Evolutionary conservation across 2,888 invertebrate genomes (phyloP).

Genomic region (Scaptodrosophila latifasciaeformis): DNA sequence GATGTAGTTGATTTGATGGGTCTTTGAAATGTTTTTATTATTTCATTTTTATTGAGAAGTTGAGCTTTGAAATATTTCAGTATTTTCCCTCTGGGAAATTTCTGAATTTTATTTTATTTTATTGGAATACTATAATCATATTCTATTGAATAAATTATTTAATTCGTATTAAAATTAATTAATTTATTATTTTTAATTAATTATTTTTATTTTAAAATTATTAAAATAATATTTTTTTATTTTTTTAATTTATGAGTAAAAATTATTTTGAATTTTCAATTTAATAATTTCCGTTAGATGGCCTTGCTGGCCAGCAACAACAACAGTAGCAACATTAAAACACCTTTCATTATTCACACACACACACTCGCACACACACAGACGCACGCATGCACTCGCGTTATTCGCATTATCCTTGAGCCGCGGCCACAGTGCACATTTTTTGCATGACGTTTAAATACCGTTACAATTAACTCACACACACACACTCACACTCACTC

Average conservation of each 20-base stretch:
- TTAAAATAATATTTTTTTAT: conserved; percentile 8
- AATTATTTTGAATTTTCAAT: no score
- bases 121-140: no score
- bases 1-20: no score
- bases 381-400: no score
- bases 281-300: no score
- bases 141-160: conserved; percentile 3
- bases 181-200: background rate
- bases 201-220: conserved; percentile 8
- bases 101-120: conserved; percentile 11
- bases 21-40: conserved; percentile 2
- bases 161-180: background rate
- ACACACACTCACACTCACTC: conserved; percentile 7
- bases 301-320: no score
- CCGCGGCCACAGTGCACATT: conserved; percentile 14
- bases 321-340: no score
- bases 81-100: conserved; percentile 1
- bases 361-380: no score
- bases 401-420: conserved; percentile 7
- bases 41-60: no score
- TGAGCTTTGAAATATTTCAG: no score
- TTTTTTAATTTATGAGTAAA: no score
- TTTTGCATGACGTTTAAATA: conserved; percentile 12
- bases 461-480: conserved; percentile 27
- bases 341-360: no score